Evolutionary conservation across 2,797 vertebrate species (phyloP), one percentile per base, ranked within the genome.

Genomic region (Acanthurus leucopareius): DNA sequence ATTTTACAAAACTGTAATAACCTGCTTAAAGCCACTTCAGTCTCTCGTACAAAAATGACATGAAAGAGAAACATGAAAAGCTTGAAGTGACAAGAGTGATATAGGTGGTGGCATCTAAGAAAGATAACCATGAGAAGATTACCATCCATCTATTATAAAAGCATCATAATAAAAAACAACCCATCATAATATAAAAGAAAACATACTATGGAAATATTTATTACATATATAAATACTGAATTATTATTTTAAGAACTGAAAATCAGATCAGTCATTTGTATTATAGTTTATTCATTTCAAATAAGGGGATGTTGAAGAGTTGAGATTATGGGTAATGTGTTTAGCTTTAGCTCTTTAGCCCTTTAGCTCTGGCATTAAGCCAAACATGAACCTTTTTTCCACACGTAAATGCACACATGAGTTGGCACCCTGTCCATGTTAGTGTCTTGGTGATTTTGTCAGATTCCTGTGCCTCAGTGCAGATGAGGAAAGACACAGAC

Each of bases 401-500:
- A 57, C 17, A 22, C 15, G 16, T 32, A 68, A 44, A 53, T n/a
- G 22, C 22, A 28, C 14, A n/a, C 3, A 44, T 3, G 42, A 56
- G 65, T 69, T 59, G 70, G 74, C 77, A 73, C 20, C 4, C 52
- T 38, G 59, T 58, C 15, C 40, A 47, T 78, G 62, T 78, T 72
- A 15, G 38, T 64, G 75, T 82, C 48, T 72, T 20, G 10, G 70
- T 75, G 73, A 79, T 77, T 86, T 66, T 75, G 51, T 57, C 66
- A 69, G 74, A 77, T 88, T 88, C 74, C 58, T 73, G 80, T 68
- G 22, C 22, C 49, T 75, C 47, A 19, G 25, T 1, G 3, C 35
- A 64, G 47, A 82, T 62, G 73, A 66, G 19, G 22, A 74, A 11
- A 69, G 60, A 62, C 69, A 53, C 56, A 54, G 62, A 79, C 63